Evolutionary conservation across 2,888 invertebrate species (phyloP).

Genomic region (Neria commutata): DNA sequence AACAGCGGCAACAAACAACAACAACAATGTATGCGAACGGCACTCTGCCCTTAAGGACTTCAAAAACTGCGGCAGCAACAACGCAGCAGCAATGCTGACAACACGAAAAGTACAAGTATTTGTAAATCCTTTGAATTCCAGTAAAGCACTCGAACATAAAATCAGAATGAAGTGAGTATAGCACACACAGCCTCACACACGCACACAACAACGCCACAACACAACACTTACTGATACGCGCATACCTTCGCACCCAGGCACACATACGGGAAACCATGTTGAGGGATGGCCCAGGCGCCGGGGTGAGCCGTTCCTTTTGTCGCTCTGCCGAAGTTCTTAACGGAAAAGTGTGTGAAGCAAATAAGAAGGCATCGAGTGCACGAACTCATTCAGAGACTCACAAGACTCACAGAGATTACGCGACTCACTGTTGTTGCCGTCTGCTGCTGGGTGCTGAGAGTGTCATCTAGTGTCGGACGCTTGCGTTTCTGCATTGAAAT

Average conservation of each 20-base stretch:
- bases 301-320: too few species aligned
- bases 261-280: constrained; percentile 11
- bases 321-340: too few species aligned
- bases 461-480: too few species aligned
- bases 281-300: too few species aligned
- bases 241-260: constrained; percentile 1
- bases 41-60: not conserved
- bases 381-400: too few species aligned
- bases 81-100: constrained; percentile 40
- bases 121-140: constrained; percentile 53
- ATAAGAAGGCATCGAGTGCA: too few species aligned
- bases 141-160: constrained; percentile 37
- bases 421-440: too few species aligned
- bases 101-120: constrained; percentile 41
- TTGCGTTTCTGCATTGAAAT: too few species aligned
- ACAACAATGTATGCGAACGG: constrained; percentile 9
- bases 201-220: constrained; percentile 16
- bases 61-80: constrained; percentile 30
- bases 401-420: too few species aligned
- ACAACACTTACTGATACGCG: not conserved
- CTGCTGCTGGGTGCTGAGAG: too few species aligned
- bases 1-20: constrained; percentile 4
- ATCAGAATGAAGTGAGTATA: not conserved
- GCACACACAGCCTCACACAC: constrained; percentile 5
- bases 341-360: too few species aligned